These are phyloP conservation scores for Urocyon cinereoargenteus DNA, from an alignment of 2,797 vertebrate genomes.

Conservation along the genomic window DNA sequence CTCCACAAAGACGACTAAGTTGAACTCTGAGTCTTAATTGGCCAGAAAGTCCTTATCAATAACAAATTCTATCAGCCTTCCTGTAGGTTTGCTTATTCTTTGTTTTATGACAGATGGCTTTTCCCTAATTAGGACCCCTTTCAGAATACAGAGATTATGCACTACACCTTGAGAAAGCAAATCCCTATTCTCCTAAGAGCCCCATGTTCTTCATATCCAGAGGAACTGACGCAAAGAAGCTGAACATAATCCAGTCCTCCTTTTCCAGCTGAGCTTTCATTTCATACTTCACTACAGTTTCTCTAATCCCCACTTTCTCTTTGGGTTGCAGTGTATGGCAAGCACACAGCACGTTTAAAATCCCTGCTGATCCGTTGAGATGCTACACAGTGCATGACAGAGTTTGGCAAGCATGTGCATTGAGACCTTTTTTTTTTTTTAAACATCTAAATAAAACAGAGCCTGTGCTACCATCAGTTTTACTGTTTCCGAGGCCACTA, in stretches of 20 bases:
- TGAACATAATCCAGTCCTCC: constrained; percentile 71
- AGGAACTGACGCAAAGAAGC: constrained; percentile 63
- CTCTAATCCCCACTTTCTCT: constrained; percentile 78
- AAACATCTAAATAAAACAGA: constrained; percentile 64
- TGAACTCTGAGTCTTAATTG: background rate
- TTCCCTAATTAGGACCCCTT: constrained; percentile 59
- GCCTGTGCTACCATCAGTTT: background rate
- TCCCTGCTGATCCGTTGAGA: constrained; percentile 72
- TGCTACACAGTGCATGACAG: constrained; percentile 62
- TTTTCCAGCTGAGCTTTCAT: constrained; percentile 69
- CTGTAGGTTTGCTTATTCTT: background rate
- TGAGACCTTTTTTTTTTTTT: constrained; percentile 13
- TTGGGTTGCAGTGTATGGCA: constrained; percentile 54
- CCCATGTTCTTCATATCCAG: constrained; percentile 48
- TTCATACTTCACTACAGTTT: constrained; percentile 77
- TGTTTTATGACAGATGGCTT: background rate
- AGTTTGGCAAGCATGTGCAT: constrained; percentile 59
- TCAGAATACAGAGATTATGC: constrained; percentile 25
- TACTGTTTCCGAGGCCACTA: background rate
- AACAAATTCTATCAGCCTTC: background rate
- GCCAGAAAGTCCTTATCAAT: background rate
- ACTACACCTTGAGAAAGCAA: constrained; percentile 42
- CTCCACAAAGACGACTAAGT: background rate
- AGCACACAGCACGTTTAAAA: constrained; percentile 74
- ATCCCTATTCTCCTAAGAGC: constrained; percentile 46